These are phyloP conservation scores for Vandiemenella viatica DNA, from an alignment of 2,888 invertebrate species.

Conservation along the genomic window DNA sequence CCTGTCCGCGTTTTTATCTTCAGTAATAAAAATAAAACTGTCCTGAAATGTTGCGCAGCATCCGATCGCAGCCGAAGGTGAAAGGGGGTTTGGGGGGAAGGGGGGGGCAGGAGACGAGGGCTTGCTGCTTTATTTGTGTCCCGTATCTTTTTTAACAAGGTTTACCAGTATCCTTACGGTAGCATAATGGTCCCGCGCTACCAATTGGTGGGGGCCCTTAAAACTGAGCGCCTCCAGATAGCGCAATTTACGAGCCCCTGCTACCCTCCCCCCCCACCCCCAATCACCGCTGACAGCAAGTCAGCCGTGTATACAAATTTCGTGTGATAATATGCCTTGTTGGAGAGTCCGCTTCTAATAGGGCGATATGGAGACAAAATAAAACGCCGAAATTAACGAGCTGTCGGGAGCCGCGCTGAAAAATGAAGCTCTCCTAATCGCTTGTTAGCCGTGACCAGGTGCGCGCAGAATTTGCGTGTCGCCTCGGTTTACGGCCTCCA, in stretches of 20 bases:
- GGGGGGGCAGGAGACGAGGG: no score
- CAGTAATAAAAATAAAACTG: not conserved
- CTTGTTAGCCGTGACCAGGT: no score
- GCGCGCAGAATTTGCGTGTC: no score
- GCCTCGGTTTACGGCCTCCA: no score
- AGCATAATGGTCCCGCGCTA: slow-evolving; percentile 12
- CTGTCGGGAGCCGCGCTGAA: no score
- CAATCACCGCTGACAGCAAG: not conserved
- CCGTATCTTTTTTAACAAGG: slow-evolving; percentile 11
- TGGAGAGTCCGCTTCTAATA: not conserved
- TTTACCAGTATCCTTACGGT: slow-evolving; percentile 7
- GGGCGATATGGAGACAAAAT: not conserved
- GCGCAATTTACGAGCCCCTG: not conserved
- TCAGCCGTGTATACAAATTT: not conserved
- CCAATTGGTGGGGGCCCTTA: slow-evolving; percentile 12
- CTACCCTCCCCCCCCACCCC: not conserved
- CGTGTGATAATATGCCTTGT: not conserved
- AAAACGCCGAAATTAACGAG: not conserved
- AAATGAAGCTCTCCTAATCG: no score
- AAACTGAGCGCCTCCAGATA: slow-evolving; percentile 1
- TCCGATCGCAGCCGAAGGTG: no score
- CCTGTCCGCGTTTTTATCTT: not conserved
- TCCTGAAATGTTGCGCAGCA: not conserved
- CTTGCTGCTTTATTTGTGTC: not conserved
- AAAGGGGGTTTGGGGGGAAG: not conserved